Base-by-base conservation (phyloP, 2,888 invertebrate genomes). In the Ferrisia virgata region DNA sequence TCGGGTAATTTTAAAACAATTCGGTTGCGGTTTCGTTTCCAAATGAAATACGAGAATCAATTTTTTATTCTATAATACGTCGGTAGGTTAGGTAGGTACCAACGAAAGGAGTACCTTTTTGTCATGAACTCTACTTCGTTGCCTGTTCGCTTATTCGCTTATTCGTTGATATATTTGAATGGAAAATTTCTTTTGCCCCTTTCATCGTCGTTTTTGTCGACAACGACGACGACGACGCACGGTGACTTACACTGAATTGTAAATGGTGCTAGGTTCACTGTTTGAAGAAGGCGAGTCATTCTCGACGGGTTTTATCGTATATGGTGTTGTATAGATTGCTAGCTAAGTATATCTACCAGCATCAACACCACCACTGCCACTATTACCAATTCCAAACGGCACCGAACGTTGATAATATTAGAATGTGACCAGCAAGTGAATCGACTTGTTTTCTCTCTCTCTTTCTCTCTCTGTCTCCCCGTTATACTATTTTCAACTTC, bases 391-490 rank as follows among this genome's bases (percentile, higher is more conserved):
- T n/a, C n/a, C n/a, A 64, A 25, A 64, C 25, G 28, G 64, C 28
- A 64, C 64, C 64, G 15, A 64, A 64, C 28, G 64, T 64, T 64
- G 64, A 64, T 64, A 64, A 64, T 64, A 64, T 64, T 64, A 13
- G 64, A 28, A 64, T 64, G 64, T 64, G 64, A 64, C 28, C 64
- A 15, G 64, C 64, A 64, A 64, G 13, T 64, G 28, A 64, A 64
- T 64, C 28, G 64, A 28, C 28, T 25, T 64, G 11, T 64, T 28
- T 25, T 64, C 25, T 43, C 2, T 43, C 28, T 64, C 28, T 3
- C 64, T 25, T 15, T 28, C 13, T 31, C 0, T n/a, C 31, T 28
- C 64, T 22, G 28, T 28, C 15, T 64, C 8, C 13, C 64, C 39
- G 39, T 5, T 39, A 11, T 39, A n/a, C 39, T 39, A 8, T 39